A percentile compares a stretch with the other conserved stretches of the same genome.
These are phyloP conservation scores for Phoeniculus purpureus DNA, from an alignment of 2,797 vertebrate species.

Conservation along the genomic window DNA sequence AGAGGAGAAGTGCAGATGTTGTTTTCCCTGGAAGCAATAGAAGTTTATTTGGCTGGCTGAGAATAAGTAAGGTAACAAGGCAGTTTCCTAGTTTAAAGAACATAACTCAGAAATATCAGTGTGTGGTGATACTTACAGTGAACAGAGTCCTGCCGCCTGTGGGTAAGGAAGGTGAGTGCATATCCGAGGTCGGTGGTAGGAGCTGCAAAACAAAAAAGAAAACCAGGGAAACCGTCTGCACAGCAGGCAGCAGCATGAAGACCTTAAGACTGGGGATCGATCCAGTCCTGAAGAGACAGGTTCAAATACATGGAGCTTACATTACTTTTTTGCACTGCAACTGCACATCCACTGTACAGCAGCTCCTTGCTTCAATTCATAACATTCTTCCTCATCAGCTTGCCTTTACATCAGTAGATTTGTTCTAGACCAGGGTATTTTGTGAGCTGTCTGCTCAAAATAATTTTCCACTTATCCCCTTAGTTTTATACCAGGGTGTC, in stretches of 20 bases:
- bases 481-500: neutral
- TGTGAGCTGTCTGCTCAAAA: neutral
- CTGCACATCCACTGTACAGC: neutral
- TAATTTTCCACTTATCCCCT: neutral
- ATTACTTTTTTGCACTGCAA: neutral
- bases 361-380: neutral
- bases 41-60: constrained; percentile 18
- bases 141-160: neutral
- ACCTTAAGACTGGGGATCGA: neutral
- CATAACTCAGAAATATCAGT: neutral
- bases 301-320: neutral
- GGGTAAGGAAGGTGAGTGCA: neutral
- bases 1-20: neutral
- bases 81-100: constrained; percentile 29
- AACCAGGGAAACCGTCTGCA: neutral
- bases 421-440: neutral
- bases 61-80: neutral
- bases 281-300: neutral
- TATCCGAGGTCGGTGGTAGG: neutral
- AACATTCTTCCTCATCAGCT: neutral
- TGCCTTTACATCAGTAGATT: neutral
- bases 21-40: constrained; percentile 4
- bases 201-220: neutral
- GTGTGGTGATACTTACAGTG: neutral
- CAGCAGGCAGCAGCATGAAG: neutral